Conservation (phyloP, 2,888 invertebrate species). For the Sympetrum striolatum region DNA sequence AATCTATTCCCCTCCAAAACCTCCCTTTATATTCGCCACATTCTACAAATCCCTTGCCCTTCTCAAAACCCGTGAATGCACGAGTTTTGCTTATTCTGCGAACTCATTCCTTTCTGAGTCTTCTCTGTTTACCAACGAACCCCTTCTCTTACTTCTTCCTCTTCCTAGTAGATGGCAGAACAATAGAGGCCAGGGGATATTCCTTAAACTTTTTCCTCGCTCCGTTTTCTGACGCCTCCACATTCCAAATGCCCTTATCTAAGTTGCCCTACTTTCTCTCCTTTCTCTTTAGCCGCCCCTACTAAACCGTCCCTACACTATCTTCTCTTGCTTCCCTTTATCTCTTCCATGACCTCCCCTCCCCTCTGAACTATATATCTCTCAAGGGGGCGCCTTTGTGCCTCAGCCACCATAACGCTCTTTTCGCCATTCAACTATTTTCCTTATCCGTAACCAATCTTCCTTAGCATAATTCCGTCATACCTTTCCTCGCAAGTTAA, state of each 20-base stretch:
- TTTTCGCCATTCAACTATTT: neutral
- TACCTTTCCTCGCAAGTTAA: neutral
- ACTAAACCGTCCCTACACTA: neutral
- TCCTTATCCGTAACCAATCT: neutral
- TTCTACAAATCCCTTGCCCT: neutral
- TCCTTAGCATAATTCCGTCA: neutral
- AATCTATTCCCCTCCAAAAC: neutral
- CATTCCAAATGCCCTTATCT: neutral
- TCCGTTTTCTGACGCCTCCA: neutral
- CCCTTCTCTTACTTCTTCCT: neutral
- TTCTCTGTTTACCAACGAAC: neutral
- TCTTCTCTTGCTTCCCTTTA: neutral
- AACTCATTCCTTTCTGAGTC: slow-evolving; percentile 28
- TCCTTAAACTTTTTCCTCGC: neutral
- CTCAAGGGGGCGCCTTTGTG: neutral
- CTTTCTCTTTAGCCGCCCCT: neutral
- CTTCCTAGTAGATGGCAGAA: slow-evolving; percentile 4
- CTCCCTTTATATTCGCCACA: neutral
- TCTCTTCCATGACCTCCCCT: neutral
- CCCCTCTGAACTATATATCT: neutral
- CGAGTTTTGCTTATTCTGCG: slow-evolving; percentile 33
- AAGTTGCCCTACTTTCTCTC: neutral
- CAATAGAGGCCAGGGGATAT: neutral
- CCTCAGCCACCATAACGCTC: neutral
- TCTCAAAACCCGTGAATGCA: neutral